Percentiles rank a stretch among this genome's conserved stretches.
phyloP scores from a whole-genome alignment of 2,797 vertebrate genomes.

The Distichodus sexfasciatus region DNA sequence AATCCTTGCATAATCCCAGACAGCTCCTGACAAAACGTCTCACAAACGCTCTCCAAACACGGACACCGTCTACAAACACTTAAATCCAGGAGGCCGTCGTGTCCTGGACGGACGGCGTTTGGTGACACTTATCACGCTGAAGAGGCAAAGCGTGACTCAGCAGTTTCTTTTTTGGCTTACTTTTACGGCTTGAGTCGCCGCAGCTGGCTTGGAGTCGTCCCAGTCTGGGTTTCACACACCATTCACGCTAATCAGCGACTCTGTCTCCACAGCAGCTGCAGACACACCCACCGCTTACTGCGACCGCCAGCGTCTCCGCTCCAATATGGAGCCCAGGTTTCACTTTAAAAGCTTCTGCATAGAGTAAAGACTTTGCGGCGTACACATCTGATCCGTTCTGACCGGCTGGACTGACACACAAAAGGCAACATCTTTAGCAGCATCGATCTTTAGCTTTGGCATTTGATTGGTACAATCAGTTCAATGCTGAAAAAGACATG shows the following conservation, averaged over 20 bases:
- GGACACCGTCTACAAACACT: background rate
- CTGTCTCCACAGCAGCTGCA: conserved; percentile 38
- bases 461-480: too few relatives aligned
- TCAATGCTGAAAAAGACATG: too few relatives aligned
- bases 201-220: conserved; percentile 32
- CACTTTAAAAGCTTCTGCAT: background rate
- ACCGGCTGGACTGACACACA: too few relatives aligned
- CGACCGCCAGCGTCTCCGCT: background rate
- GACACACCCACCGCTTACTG: conserved; percentile 24
- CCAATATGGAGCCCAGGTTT: background rate
- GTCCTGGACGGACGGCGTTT: too few relatives aligned
- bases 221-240: conserved; percentile 33
- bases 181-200: conserved; percentile 18
- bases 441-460: too few relatives aligned
- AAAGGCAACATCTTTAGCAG: too few relatives aligned
- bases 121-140: too few relatives aligned
- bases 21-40: too few relatives aligned
- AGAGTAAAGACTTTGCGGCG: background rate
- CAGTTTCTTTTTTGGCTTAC: background rate
- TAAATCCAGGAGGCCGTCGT: background rate
- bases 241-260: background rate
- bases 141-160: background rate
- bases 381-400: background rate
- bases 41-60: too few relatives aligned
- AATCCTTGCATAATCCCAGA: too few relatives aligned